A percentile compares a stretch with the other conserved stretches of the same genome.
Conservation (phyloP, 2,888 invertebrate genomes). For the Steinernema hermaphroditum region DNA sequence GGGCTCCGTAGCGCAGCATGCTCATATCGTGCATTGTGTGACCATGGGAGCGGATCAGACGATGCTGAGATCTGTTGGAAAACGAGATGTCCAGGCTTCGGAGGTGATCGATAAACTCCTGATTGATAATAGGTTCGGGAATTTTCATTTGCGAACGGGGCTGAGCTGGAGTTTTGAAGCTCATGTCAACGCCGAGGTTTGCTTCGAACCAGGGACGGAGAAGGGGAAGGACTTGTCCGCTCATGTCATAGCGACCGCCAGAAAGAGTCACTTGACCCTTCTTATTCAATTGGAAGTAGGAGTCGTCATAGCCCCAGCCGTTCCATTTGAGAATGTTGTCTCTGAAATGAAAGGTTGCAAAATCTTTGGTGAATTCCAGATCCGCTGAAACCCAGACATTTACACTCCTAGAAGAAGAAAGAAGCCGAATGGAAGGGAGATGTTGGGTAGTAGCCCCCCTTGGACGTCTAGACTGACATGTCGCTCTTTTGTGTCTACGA, state of each 20-base stretch:
- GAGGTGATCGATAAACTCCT: slow-evolving; percentile 84
- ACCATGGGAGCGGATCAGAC: slow-evolving; percentile 62
- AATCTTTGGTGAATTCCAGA: background rate
- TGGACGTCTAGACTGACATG: background rate
- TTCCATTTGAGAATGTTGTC: slow-evolving; percentile 82
- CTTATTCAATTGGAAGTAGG: slow-evolving; percentile 76
- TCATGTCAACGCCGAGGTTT: slow-evolving; percentile 74
- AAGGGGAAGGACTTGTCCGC: slow-evolving; percentile 74
- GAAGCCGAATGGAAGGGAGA: no score
- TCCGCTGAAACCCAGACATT: background rate
- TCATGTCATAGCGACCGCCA: slow-evolving; percentile 73
- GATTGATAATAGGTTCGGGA: slow-evolving; percentile 75
- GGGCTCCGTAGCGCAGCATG: slow-evolving; percentile 75
- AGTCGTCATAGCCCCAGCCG: slow-evolving; percentile 99
- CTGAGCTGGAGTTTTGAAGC: slow-evolving; percentile 54
- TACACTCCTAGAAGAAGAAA: no score
- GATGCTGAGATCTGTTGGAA: slow-evolving; percentile 75
- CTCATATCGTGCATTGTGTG: slow-evolving; percentile 80
- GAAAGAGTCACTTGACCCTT: slow-evolving; percentile 77
- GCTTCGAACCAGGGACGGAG: slow-evolving; percentile 80
- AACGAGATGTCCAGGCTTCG: slow-evolving; percentile 80
- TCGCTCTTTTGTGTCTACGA: no score
- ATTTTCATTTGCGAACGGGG: slow-evolving; percentile 32
- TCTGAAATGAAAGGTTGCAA: slow-evolving; percentile 46
- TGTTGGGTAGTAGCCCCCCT: background rate